phyloP scores from a whole-genome alignment of 2,113 vertebrate genomes.

The Lophochroa leadbeateri region DNA sequence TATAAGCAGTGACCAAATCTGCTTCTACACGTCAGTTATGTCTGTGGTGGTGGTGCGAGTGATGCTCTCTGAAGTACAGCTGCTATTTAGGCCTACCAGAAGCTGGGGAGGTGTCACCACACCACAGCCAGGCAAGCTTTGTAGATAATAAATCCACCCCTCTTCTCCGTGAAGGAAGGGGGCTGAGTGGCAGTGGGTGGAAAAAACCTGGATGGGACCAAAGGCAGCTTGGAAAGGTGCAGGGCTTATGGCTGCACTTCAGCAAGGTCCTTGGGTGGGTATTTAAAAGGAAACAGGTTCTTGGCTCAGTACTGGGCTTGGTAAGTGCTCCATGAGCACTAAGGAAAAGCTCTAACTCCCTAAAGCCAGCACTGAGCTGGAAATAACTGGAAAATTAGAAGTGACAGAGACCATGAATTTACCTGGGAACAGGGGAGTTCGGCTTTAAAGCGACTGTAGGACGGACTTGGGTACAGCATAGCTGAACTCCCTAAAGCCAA shows the following conservation, averaged over 20 bases:
- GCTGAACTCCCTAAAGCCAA: not conserved
- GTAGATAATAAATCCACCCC: not conserved
- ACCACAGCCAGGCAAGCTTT: not conserved
- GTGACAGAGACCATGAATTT: not conserved
- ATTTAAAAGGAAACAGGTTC: rapidly evolving
- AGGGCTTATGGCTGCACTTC: not conserved
- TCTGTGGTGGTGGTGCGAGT: rapidly evolving
- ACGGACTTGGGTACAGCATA: not conserved
- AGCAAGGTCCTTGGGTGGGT: not conserved
- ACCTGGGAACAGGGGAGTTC: rapidly evolving
- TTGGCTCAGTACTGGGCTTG: not conserved
- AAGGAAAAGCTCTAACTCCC: not conserved
- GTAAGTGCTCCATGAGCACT: not conserved
- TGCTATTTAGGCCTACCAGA: not conserved
- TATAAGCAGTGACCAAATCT: not conserved
- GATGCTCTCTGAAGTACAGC: not conserved
- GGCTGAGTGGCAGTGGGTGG: not conserved
- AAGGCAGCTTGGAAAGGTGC: not conserved
- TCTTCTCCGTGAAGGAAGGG: not conserved
- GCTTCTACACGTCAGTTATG: not conserved
- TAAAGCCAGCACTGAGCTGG: not conserved
- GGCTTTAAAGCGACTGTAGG: not conserved
- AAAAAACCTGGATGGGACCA: not conserved
- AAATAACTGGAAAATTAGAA: not conserved
- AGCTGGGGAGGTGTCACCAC: not conserved